Base-by-base conservation (phyloP, 2,888 invertebrate species). In the Iphiclides podalirius region DNA sequence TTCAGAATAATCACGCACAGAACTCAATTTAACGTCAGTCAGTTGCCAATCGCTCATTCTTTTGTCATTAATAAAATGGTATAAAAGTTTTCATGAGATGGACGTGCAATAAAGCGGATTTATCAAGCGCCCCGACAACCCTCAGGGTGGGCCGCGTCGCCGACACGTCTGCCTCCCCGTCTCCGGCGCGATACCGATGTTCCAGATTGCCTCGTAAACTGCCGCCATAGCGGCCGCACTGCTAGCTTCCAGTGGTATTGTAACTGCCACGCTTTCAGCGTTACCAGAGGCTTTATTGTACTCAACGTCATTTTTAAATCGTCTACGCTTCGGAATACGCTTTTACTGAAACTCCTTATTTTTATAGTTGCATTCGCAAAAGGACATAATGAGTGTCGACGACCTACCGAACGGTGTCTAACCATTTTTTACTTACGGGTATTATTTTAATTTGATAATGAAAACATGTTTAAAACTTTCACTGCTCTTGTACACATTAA, bases 141-240 rank as follows among this genome's bases (percentile, higher is more conserved):
- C 57, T 58, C 54, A 13, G 49, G 52, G 66, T 73, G 79, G 71
- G 75, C 66, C 68, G 79, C 68, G 79, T 52, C 69, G 84, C 81
- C 86, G 70, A 53, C 72, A 55, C 69, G 85, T 85, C 86, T 85
- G 72, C 66, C 69, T 61, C 66, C 71, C 69, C 60, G 72, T 66
- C 69, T 61, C 66, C 71, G 69, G 60, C 6, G 20, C 64, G 65
- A 70, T 71, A 75, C 72, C 70, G n/a, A 66, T 65, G 73, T 67
- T 73, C 78, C 75, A 79, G 74, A 82, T 81, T 77, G 73, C 75
- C 72, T 75, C 75, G 70, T 76, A 75, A 78, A 79, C 70, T 66
- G 65, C 61, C 54, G 56, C 56, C 55, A 50, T 53, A 40, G n/a
- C n/a, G n/a, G n/a, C 45, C 44, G 39, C 50, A 20, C 39, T 31